Evolutionary conservation across 2,797 vertebrate species (phyloP).

Genomic region (Gallinago solitaria): DNA sequence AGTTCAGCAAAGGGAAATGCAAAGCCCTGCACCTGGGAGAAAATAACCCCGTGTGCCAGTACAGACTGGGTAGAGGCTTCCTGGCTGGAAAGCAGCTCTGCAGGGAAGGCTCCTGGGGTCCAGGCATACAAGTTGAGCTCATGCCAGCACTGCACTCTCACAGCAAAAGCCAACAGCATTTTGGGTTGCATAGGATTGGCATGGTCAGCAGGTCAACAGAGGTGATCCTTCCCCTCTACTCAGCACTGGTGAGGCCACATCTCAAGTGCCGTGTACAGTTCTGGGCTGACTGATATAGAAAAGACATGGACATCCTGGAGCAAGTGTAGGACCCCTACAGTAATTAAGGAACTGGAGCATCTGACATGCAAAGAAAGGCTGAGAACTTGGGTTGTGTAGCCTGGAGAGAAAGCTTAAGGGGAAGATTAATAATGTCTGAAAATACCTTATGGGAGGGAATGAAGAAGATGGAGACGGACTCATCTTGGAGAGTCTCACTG

Average conservation of each 20-base stretch:
- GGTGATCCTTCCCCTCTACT: not conserved
- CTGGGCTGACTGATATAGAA: not conserved
- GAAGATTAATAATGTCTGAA: not conserved
- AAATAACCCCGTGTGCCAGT: not conserved
- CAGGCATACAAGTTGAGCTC: not conserved
- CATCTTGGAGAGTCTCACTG: not conserved
- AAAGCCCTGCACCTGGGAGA: not conserved
- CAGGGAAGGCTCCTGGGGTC: not conserved
- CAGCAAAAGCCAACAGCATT: not conserved
- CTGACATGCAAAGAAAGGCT: not conserved
- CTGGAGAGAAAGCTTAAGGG: not conserved
- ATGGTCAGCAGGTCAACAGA: not conserved
- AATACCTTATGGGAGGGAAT: not conserved
- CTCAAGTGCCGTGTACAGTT: rapidly evolving
- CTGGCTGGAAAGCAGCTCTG: not conserved
- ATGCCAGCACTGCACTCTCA: not conserved
- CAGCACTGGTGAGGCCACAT: not conserved
- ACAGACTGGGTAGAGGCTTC: not conserved
- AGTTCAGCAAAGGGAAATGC: not conserved
- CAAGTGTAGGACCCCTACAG: rapidly evolving
- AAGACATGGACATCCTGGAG: not conserved
- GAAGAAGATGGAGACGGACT: not conserved
- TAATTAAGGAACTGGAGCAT: not conserved
- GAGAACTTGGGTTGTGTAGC: not conserved
- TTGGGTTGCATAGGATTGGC: not conserved